Percentiles rank a stretch among this genome's conserved stretches.
phyloP scores from a whole-genome alignment of 2,888 invertebrate genomes.

The Chymomyza procnemis region DNA sequence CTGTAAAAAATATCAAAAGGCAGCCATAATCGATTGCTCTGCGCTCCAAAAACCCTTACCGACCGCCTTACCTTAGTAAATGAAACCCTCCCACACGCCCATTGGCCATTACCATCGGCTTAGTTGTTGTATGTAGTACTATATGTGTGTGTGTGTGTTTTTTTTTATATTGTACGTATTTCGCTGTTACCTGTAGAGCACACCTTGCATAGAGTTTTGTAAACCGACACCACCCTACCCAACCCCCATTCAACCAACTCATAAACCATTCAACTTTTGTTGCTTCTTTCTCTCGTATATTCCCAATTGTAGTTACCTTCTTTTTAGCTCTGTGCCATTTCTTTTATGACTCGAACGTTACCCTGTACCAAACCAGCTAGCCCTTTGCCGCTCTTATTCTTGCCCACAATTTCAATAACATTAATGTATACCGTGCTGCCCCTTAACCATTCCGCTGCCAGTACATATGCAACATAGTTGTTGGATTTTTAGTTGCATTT shows the following conservation, averaged over 20 bases:
- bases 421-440: slow-evolving; percentile 40
- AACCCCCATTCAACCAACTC: neutral
- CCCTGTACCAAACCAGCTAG: neutral
- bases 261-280: slow-evolving; percentile 35
- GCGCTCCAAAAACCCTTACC: neutral
- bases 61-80: neutral
- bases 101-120: neutral
- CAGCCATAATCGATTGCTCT: neutral
- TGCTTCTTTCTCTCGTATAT: slow-evolving; percentile 40
- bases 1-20: neutral
- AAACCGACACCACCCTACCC: neutral
- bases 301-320: slow-evolving; percentile 31
- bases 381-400: slow-evolving; percentile 43
- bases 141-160: neutral
- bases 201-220: neutral
- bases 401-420: slow-evolving; percentile 54
- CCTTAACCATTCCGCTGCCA: slow-evolving; percentile 13
- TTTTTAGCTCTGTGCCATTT: slow-evolving; percentile 53
- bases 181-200: neutral
- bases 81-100: neutral
- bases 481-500: slow-evolving; percentile 32
- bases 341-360: slow-evolving; percentile 49
- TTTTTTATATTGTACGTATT: neutral
- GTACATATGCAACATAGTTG: slow-evolving; percentile 47
- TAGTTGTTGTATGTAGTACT: neutral